Percentiles rank a stretch among this genome's conserved stretches.
These are phyloP conservation scores for Genyomyrus donnyi DNA, from an alignment of 2,113 vertebrate genomes.

Conservation along the genomic window DNA sequence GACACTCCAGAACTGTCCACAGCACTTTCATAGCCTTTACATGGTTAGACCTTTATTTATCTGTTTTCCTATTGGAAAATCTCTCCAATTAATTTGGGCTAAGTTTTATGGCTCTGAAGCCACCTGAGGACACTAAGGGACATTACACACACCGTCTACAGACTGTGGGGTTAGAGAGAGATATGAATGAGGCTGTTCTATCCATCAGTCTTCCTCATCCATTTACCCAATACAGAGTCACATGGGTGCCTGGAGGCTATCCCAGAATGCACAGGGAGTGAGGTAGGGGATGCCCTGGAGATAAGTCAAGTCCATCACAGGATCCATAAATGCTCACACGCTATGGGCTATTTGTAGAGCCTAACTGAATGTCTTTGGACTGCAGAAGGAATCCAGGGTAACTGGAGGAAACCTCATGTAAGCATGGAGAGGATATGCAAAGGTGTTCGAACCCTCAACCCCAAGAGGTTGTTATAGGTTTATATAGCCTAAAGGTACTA, in stretches of 20 bases:
- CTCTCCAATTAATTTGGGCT: constrained; percentile 1
- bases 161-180: not conserved
- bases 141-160: not conserved
- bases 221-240: not conserved
- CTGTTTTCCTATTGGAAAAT: not conserved
- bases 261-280: not conserved
- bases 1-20: not conserved
- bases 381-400: not conserved
- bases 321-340: not conserved
- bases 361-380: not conserved
- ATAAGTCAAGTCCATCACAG: not conserved
- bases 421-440: not conserved
- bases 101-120: not conserved
- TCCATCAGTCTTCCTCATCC: not conserved
- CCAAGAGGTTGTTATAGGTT: not conserved
- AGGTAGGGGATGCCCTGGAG: not conserved
- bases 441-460: not conserved
- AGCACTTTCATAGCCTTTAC: not conserved
- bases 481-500: not conserved
- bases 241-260: not conserved
- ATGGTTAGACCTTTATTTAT: not conserved
- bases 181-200: not conserved
- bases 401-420: not conserved
- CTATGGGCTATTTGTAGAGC: not conserved
- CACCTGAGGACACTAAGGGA: not conserved